These are phyloP conservation scores for Lycocerus yunnanus DNA, from an alignment of 2,888 invertebrate species.

Conservation along the genomic window DNA sequence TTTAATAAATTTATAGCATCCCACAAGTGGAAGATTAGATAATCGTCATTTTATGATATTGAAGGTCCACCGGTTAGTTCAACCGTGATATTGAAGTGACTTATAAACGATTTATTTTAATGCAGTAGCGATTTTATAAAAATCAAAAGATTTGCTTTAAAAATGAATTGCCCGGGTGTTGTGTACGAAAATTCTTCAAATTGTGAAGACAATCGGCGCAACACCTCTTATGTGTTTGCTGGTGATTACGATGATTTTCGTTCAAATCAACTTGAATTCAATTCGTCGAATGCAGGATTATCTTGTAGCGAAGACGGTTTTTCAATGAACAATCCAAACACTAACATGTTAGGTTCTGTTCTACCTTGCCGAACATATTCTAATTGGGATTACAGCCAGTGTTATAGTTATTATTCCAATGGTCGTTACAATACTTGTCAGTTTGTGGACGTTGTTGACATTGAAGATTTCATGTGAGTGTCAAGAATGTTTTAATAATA, in stretches of 20 bases:
- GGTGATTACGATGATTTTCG: neutral
- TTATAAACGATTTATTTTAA: neutral
- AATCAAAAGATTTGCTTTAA: neutral
- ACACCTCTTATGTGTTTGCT: neutral
- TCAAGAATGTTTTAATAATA: neutral
- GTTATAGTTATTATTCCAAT: slow-evolving; percentile 66
- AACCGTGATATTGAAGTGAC: slow-evolving; percentile 4
- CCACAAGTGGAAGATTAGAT: slow-evolving; percentile 13
- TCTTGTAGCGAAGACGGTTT: neutral
- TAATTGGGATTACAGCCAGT: slow-evolving; percentile 68
- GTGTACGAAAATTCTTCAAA: neutral
- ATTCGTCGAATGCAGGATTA: neutral
- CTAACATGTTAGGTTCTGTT: neutral
- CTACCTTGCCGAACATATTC: slow-evolving; percentile 59
- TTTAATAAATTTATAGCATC: neutral
- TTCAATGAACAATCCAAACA: neutral
- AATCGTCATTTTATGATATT: slow-evolving; percentile 6
- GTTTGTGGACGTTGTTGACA: slow-evolving; percentile 68
- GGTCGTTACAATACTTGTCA: slow-evolving; percentile 65
- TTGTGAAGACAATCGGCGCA: neutral
- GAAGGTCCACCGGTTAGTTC: slow-evolving; percentile 10
- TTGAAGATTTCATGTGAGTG: slow-evolving; percentile 81
- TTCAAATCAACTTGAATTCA: neutral
- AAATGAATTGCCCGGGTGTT: neutral
- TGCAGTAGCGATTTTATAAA: neutral